Evolutionary conservation across 2,888 invertebrate genomes (phyloP).

Genomic region (Autographa gamma): DNA sequence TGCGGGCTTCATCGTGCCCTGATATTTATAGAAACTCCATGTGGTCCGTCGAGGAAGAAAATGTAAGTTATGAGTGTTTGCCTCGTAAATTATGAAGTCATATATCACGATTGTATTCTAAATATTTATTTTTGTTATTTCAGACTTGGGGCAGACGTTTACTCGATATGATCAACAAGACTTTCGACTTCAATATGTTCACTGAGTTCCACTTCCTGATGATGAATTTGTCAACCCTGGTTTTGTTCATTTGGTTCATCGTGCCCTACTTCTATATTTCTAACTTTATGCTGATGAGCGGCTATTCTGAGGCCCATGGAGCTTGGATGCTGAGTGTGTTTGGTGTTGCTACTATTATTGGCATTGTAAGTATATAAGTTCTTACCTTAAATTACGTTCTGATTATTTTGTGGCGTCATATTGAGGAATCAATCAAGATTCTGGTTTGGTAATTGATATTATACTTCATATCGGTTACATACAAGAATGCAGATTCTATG

Average conservation of each 20-base stretch:
- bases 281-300: constrained; percentile 91
- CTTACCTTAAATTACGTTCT: too few relatives aligned
- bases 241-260: constrained; percentile 97
- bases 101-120: not conserved
- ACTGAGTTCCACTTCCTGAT: constrained; percentile 94
- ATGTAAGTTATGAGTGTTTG: constrained; percentile 82
- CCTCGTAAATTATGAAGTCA: not conserved
- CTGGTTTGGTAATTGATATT: too few relatives aligned
- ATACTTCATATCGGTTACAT: too few relatives aligned
- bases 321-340: constrained; percentile 95
- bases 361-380: constrained; percentile 92
- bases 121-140: constrained; percentile 64
- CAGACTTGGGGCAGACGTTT: constrained; percentile 93
- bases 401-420: too few relatives aligned
- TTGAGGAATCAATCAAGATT: too few relatives aligned
- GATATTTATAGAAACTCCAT: constrained; percentile 96
- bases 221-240: constrained; percentile 96
- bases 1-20: constrained; percentile 97
- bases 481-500: too few relatives aligned
- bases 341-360: constrained; percentile 96
- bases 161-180: constrained; percentile 91
- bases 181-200: constrained; percentile 95
- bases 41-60: constrained; percentile 93
- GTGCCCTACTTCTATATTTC: constrained; percentile 98
- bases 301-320: constrained; percentile 91